Conservation (phyloP, 2,113 vertebrate species). For the Oxyura jamaicensis region DNA sequence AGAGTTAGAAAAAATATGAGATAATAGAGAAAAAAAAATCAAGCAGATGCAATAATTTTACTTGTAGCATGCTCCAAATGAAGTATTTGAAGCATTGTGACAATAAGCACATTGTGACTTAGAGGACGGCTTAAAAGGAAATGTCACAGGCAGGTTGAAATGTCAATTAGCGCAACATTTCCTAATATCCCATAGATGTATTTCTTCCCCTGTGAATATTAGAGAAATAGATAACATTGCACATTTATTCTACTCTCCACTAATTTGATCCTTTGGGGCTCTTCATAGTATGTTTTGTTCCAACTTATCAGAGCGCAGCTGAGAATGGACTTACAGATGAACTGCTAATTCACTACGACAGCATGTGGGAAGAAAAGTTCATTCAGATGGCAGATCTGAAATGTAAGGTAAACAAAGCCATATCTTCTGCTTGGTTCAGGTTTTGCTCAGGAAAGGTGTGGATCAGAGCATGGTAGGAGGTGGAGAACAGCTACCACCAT, state of each 20-base stretch:
- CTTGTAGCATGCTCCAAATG: not conserved
- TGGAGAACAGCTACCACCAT: not conserved
- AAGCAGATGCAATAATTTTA: not conserved
- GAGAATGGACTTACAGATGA: not conserved
- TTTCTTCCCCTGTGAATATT: not conserved
- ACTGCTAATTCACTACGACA: not conserved
- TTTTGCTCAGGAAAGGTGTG: not conserved
- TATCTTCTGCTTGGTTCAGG: not conserved
- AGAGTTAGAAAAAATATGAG: not conserved
- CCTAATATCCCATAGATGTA: not conserved
- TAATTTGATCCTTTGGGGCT: not conserved
- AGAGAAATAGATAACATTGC: not conserved
- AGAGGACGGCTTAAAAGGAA: not conserved
- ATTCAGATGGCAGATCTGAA: not conserved
- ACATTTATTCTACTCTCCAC: not conserved
- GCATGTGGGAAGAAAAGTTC: not conserved
- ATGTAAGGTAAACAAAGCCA: not conserved
- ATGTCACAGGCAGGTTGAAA: not conserved
- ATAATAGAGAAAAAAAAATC: not conserved
- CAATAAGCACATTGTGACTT: not conserved
- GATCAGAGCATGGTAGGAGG: not conserved
- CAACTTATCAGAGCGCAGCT: not conserved
- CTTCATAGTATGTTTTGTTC: constrained; percentile 1
- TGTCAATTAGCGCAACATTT: constrained; percentile 23
- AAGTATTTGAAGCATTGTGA: not conserved